A percentile compares a stretch with the other conserved stretches of the same genome.
These are phyloP conservation scores for Tanytarsus gracilentus DNA, from an alignment of 2,888 invertebrate genomes.

Conservation along the genomic window DNA sequence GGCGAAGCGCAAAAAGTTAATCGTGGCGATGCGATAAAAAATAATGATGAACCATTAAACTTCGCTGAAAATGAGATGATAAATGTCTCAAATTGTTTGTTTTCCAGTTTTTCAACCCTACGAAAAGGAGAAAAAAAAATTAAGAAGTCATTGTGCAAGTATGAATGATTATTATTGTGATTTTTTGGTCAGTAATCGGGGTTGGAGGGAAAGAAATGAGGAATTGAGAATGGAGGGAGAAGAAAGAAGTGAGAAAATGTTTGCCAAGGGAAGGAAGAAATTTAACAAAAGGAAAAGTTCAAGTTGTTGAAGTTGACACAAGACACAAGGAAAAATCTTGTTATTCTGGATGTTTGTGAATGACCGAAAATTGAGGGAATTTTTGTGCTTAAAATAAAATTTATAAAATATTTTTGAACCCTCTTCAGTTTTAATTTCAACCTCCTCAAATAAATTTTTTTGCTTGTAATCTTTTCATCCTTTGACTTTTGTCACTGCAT, in stretches of 20 bases:
- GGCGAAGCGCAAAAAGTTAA: constrained; percentile 15
- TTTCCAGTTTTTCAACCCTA: constrained; percentile 9
- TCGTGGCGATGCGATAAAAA: neutral
- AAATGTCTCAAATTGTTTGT: constrained; percentile 27
- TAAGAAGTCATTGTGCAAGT: neutral
- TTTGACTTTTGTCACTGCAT: too few relatives aligned
- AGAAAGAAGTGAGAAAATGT: too few relatives aligned
- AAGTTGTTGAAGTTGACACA: constrained; percentile 11
- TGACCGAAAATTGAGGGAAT: too few relatives aligned
- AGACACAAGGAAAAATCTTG: constrained; percentile 20
- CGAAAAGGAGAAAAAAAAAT: neutral
- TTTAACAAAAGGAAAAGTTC: too few relatives aligned
- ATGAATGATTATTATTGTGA: constrained; percentile 11
- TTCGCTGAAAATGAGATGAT: constrained; percentile 11
- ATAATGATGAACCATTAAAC: constrained; percentile 22
- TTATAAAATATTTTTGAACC: too few relatives aligned
- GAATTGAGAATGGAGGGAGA: too few relatives aligned
- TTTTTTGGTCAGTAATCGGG: too few relatives aligned
- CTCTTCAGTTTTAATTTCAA: neutral
- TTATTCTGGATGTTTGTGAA: neutral
- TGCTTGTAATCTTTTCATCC: neutral
- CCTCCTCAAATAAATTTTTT: neutral
- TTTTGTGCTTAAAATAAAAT: too few relatives aligned
- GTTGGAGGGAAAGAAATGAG: too few relatives aligned
- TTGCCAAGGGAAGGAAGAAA: neutral